A percentile compares a stretch with the other conserved stretches of the same genome.
phyloP scores from a whole-genome alignment of 2,888 invertebrate species.

The Melipona bicolor region DNA sequence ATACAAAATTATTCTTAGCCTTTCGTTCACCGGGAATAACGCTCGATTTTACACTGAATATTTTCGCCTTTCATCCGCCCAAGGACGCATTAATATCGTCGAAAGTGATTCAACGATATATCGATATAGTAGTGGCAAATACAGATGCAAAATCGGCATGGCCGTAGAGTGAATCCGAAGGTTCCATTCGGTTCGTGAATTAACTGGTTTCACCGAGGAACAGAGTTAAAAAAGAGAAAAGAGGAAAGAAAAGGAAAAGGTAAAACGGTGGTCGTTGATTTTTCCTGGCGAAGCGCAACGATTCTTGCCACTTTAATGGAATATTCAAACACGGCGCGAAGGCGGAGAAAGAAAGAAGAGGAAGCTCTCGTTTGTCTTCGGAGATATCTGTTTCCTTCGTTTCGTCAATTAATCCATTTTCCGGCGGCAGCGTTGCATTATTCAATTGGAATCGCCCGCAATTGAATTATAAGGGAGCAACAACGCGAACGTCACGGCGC shows the following conservation, averaged over 20 bases:
- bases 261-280: neutral
- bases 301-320: constrained; percentile 21
- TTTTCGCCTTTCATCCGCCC: neutral
- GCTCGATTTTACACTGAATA: neutral
- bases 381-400: neutral
- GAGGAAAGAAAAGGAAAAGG: neutral
- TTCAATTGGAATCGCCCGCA: constrained; percentile 14
- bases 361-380: neutral
- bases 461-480: neutral
- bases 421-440: neutral
- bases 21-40: neutral
- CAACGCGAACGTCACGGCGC: neutral
- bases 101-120: constrained; percentile 21
- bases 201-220: constrained; percentile 16
- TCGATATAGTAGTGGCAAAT: neutral
- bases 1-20: neutral
- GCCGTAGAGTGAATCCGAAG: constrained; percentile 23
- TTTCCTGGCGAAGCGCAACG: neutral
- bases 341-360: neutral
- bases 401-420: constrained; percentile 1
- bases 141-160: constrained; percentile 9
- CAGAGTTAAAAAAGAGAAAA: neutral
- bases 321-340: constrained; percentile 23
- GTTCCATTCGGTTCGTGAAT: constrained; percentile 29
- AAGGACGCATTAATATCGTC: constrained; percentile 9